These are phyloP conservation scores for Meiosimyza platycephala DNA, from an alignment of 2,888 invertebrate species.

Conservation along the genomic window DNA sequence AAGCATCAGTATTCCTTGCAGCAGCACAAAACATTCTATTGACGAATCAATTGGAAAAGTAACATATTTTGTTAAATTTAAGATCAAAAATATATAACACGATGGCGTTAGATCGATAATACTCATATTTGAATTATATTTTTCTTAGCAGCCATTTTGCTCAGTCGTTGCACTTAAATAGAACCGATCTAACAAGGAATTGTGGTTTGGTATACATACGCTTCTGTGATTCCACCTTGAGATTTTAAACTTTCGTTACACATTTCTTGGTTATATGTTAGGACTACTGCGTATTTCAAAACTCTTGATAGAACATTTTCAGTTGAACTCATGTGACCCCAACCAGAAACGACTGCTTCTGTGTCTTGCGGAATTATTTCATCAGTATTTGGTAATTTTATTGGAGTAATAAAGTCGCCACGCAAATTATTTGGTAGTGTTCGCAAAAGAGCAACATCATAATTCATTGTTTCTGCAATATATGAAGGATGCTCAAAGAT, in stretches of 20 bases:
- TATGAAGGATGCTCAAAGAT: conserved; percentile 61
- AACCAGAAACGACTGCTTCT: conserved; percentile 58
- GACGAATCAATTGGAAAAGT: conserved; percentile 12
- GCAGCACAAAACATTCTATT: conserved; percentile 63
- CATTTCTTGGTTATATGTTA: conserved; percentile 55
- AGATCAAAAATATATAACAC: neutral
- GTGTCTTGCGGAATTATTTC: conserved; percentile 48
- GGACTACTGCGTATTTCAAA: conserved; percentile 58
- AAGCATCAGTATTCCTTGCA: conserved; percentile 60
- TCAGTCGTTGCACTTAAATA: no score
- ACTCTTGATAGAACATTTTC: conserved; percentile 54
- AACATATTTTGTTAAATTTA: no score
- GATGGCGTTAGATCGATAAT: neutral
- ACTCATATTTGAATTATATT: neutral
- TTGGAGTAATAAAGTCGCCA: conserved; percentile 52
- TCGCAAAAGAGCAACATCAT: conserved; percentile 59
- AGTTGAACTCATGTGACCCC: conserved; percentile 60
- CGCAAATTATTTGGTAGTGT: conserved; percentile 50
- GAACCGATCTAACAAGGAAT: neutral
- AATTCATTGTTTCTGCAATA: conserved; percentile 59
- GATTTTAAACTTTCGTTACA: conserved; percentile 52
- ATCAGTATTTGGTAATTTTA: conserved; percentile 49
- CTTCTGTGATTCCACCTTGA: conserved; percentile 60
- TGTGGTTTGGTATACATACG: conserved; percentile 51
- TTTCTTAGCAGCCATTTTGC: neutral